Evolutionary conservation across 2,888 invertebrate species (phyloP), one percentile per base, ranked within the genome.

Genomic region (Synanthedon vespiformis): DNA sequence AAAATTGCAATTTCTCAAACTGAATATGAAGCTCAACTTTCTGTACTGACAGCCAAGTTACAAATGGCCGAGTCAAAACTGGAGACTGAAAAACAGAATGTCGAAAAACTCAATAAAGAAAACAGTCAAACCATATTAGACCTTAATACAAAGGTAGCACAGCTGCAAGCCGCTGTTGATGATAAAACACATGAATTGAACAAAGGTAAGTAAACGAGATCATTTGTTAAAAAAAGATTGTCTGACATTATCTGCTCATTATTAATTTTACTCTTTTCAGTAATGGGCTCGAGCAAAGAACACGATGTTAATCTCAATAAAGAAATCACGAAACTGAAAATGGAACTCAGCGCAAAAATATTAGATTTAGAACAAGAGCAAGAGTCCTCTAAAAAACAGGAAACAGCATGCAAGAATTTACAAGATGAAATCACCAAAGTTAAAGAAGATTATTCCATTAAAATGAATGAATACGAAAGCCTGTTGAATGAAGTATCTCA

Each of bases 1-100:
- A 92, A 92, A 75, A 84, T 91, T 48, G 90, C 92, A 55, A 92
- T 93, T 65, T 89, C 89, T 56, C 81, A 92, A 58, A 88, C 90
- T 0, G 89, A 89, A 65, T 87, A 90, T 50, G 90, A 90, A 58
- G 89, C 89, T 49, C 89, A 90, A 70, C 70, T 90, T n/a, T 88
- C 89, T 2, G 80, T 80, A 47, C 68, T 90, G 51, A 87, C 84
- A 50, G 82, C 85, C 1, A 89, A 90, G 61, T 64, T 90, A 53
- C 87, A 89, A 60, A 70, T 89, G 57, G 80, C 89, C 1, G 85
- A 88, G 61, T 89, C 89, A 4, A 85, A 89, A 58, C 61, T 86
- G 53, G 83, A 73, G 67, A 76, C 70, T 62, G 86, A 81, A 65
- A 84, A 85, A 61, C 85, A 83, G 64, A 88, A 80, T 57, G 61